A percentile compares a stretch with the other conserved stretches of the same genome.
Evolutionary conservation across 2,888 invertebrate species (phyloP).

Genomic region (Elmis aenea): DNA sequence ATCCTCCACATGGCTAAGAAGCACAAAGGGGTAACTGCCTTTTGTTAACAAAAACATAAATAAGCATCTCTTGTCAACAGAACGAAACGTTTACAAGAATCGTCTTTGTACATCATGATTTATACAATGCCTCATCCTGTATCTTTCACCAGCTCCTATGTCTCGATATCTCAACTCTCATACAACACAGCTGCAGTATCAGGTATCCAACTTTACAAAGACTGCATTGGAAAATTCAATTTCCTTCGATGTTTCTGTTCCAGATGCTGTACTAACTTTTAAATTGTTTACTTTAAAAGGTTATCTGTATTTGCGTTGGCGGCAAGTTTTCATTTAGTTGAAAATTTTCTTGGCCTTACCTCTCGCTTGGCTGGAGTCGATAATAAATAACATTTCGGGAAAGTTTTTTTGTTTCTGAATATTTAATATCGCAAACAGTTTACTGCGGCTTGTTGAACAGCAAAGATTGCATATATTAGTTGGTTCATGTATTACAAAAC

Average conservation of each 20-base stretch:
- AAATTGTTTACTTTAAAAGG: constrained; percentile 27
- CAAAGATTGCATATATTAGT: no score
- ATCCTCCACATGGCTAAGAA: constrained; percentile 9
- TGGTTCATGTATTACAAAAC: no score
- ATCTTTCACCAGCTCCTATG: constrained; percentile 8
- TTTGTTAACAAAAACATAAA: constrained; percentile 12
- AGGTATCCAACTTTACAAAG: constrained; percentile 22
- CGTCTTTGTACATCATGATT: constrained; percentile 17
- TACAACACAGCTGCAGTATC: constrained; percentile 19
- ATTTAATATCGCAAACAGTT: no score
- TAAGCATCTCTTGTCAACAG: constrained; percentile 13
- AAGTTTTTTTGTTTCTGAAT: no score
- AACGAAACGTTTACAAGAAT: constrained; percentile 14
- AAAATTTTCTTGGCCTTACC: no score
- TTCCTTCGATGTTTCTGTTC: constrained; percentile 24
- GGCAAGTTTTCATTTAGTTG: constrained; percentile 10
- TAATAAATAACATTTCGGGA: no score
- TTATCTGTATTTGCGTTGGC: constrained; percentile 16
- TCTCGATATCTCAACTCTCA: constrained; percentile 5
- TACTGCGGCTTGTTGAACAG: no score
- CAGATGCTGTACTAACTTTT: constrained; percentile 24
- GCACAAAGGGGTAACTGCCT: constrained; percentile 8
- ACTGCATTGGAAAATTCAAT: constrained; percentile 26
- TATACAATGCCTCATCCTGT: constrained; percentile 13
- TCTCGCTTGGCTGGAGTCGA: no score